phyloP scores from a whole-genome alignment of 2,888 invertebrate genomes.

The Metellina segmentata region DNA sequence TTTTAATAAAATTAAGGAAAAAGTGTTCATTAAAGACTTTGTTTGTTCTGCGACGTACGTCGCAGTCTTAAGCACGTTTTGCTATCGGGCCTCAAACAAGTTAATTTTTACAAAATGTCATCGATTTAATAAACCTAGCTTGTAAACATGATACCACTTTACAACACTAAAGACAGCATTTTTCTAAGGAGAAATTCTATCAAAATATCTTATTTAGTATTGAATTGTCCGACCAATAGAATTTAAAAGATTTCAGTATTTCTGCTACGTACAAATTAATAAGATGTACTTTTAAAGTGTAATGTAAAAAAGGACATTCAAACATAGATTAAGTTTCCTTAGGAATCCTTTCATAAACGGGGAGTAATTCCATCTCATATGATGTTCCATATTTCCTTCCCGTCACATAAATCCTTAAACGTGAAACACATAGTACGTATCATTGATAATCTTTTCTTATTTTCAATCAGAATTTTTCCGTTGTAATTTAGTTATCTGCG shows the following conservation, averaged over 20 bases:
- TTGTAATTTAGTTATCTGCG: constrained; percentile 19
- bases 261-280: not conserved
- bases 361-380: not conserved
- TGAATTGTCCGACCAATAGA: not conserved
- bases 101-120: too few relatives aligned
- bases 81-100: too few relatives aligned
- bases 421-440: not conserved
- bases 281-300: not conserved
- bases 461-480: constrained; percentile 18
- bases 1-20: too few relatives aligned
- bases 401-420: not conserved
- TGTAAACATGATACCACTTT: not conserved
- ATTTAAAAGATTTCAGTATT: not conserved
- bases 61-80: too few relatives aligned
- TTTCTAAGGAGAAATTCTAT: not conserved
- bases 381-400: not conserved
- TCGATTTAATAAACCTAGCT: too few relatives aligned
- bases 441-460: not conserved
- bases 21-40: too few relatives aligned
- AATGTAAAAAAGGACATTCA: not conserved
- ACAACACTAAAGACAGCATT: not conserved
- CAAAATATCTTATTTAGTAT: not conserved
- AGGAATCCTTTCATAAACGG: not conserved
- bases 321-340: not conserved
- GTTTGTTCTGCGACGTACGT: too few relatives aligned